phyloP scores from a whole-genome alignment of 2,888 invertebrate species.

The Oegoconia quadripuncta region DNA sequence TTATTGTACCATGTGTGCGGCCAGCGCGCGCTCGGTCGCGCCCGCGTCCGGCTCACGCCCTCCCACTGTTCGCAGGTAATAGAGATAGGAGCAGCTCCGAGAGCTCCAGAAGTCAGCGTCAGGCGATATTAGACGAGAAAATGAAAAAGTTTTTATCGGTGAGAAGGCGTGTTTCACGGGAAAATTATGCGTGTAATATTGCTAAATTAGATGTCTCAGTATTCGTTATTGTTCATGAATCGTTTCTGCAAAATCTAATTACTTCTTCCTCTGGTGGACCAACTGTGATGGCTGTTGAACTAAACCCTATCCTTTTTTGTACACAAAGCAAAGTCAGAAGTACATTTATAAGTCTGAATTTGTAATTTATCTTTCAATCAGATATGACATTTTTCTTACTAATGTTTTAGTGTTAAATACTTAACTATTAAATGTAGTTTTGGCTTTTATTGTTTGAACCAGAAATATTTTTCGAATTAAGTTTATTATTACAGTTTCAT shows the following conservation, averaged over 20 bases:
- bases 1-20: conserved; percentile 13
- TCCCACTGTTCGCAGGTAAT: conserved; percentile 76
- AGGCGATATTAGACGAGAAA: conserved; percentile 94
- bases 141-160: conserved; percentile 97
- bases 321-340: conserved; percentile 34
- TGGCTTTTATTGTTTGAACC: conserved; percentile 57
- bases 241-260: conserved; percentile 41
- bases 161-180: conserved; percentile 73
- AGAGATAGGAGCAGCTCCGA: conserved; percentile 82
- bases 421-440: conserved; percentile 46
- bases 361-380: neutral
- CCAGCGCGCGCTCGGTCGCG: conserved; percentile 39
- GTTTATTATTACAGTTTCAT: neutral
- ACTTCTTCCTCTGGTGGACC: conserved; percentile 63
- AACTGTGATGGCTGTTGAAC: conserved; percentile 62
- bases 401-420: neutral
- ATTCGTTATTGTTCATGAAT: conserved; percentile 48
- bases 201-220: conserved; percentile 68
- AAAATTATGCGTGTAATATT: conserved; percentile 60
- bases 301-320: conserved; percentile 37
- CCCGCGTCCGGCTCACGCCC: conserved; percentile 46
- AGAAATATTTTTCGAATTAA: conserved; percentile 26
- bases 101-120: conserved; percentile 87
- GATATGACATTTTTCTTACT: neutral
- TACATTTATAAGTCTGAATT: conserved; percentile 24